These are phyloP conservation scores for Atrina japonica DNA, from an alignment of 2,888 invertebrate genomes.

Conservation along the genomic window DNA sequence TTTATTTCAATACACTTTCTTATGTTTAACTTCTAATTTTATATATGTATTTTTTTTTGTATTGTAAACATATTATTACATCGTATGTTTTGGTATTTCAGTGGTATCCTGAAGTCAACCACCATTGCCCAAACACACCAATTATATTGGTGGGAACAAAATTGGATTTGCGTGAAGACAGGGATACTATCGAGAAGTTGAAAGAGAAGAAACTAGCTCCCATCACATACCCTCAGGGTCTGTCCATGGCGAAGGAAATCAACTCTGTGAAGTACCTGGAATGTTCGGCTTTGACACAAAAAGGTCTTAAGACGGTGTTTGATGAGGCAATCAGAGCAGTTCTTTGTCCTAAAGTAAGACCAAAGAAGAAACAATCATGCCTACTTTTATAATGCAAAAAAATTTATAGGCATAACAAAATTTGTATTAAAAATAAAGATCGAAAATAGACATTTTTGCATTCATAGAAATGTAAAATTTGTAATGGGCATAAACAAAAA, in stretches of 20 bases:
- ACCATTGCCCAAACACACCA: conserved; percentile 99
- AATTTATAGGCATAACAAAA: too few species aligned
- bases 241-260: conserved; percentile 84
- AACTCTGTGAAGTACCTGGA: conserved; percentile 96
- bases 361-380: conserved; percentile 87
- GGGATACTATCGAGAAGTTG: conserved; percentile 96
- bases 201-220: conserved; percentile 97
- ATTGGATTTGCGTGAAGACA: conserved; percentile 96
- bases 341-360: conserved; percentile 95
- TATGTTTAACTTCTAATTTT: too few species aligned
- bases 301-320: conserved; percentile 98
- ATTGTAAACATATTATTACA: too few species aligned
- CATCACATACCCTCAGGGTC: conserved; percentile 97
- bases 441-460: too few species aligned
- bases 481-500: too few species aligned
- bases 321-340: conserved; percentile 98
- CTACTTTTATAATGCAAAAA: conserved; percentile 11
- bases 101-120: conserved; percentile 99
- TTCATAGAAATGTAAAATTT: too few species aligned
- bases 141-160: conserved; percentile 99
- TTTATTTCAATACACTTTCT: too few species aligned
- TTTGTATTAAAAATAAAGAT: too few species aligned
- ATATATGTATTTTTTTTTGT: too few species aligned
- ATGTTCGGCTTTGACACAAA: conserved; percentile 98
- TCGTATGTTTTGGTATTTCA: conserved; percentile 79